Conservation (phyloP, 2,888 invertebrate species). For the Macroteleia sp. region DNA sequence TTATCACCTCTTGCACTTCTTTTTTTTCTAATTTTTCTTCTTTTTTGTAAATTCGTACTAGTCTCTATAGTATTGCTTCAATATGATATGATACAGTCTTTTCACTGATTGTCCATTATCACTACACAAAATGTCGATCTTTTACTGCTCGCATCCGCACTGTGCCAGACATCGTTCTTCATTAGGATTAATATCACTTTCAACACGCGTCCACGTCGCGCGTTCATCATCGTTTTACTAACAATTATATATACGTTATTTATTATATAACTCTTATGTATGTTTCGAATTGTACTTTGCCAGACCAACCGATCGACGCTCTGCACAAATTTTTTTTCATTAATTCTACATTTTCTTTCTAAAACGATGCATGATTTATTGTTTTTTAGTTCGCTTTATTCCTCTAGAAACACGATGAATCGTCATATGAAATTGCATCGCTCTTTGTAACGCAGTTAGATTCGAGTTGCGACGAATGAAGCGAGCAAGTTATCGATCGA, state of each 20-base stretch:
- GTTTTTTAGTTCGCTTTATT: neutral
- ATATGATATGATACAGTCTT: conserved; percentile 84
- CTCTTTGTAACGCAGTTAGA: conserved; percentile 49
- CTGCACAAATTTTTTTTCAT: conserved; percentile 43
- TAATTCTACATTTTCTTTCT: too few relatives aligned
- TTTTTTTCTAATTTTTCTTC: conserved; percentile 13
- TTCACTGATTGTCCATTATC: conserved; percentile 84
- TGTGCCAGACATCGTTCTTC: conserved; percentile 66
- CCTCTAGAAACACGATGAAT: conserved; percentile 2
- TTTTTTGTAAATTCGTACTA: conserved; percentile 71
- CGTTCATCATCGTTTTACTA: conserved; percentile 70
- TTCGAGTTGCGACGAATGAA: conserved; percentile 49
- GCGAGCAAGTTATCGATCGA: conserved; percentile 62
- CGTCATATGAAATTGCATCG: conserved; percentile 32
- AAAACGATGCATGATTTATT: too few relatives aligned
- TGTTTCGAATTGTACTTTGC: conserved; percentile 81
- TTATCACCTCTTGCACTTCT: conserved; percentile 21
- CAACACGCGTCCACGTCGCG: conserved; percentile 69
- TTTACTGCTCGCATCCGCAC: conserved; percentile 64
- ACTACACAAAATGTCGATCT: conserved; percentile 77
- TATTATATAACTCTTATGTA: conserved; percentile 73
- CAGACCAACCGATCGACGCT: conserved; percentile 61
- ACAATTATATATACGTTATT: conserved; percentile 75
- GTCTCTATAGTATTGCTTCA: conserved; percentile 80
- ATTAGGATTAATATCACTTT: conserved; percentile 84